Evolutionary conservation across 1,140 invertebrate genomes (phyloP), one percentile per base, ranked within the genome.

Genomic region (Platyscapa corneri): DNA sequence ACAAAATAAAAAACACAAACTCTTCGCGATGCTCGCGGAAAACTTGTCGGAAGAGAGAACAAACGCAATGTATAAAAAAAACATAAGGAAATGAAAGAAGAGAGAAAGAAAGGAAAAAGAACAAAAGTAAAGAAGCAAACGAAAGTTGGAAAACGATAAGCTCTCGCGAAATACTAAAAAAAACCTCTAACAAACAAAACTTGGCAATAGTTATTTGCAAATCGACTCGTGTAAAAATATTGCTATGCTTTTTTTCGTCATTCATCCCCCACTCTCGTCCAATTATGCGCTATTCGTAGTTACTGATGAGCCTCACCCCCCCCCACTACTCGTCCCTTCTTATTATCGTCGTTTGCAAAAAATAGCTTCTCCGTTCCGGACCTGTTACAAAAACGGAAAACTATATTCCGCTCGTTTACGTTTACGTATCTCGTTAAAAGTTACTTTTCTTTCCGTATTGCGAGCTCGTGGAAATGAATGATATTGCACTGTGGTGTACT

Each of bases 401-500:
- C 80, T 83, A 79, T 56, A 56, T 74, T 75, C 83, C 84, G 42
- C 76, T 82, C 65, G 60, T 75, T 89, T 89, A 90, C 87, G 88
- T 90, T 90, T 89, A 90, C 87, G 88, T 90, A 77, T 90, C 42
- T 89, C 87, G 83, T 87, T 82, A 83, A 85, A 87, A 81, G 74
- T 76, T 86, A 86, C 70, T 83, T 88, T 83, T 88, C 83, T 76
- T 86, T 81, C 72, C 76, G 82, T 88, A 88, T 87, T 79, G 86
- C 88, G 84, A 84, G 78, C 77, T 86, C 84, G 75, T 85, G 72
- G 30, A 77, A 67, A 75, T 82, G n/a, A 83, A 88, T 86, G 87
- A 88, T 92, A 92, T 92, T 92, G 91, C 91, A 92, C 91, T 90
- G 90, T 91, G 89, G 90, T 91, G 90, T 90, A 89, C 86, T 89